Conservation (phyloP, 2,888 invertebrate genomes). For the Desoria tigrina region DNA sequence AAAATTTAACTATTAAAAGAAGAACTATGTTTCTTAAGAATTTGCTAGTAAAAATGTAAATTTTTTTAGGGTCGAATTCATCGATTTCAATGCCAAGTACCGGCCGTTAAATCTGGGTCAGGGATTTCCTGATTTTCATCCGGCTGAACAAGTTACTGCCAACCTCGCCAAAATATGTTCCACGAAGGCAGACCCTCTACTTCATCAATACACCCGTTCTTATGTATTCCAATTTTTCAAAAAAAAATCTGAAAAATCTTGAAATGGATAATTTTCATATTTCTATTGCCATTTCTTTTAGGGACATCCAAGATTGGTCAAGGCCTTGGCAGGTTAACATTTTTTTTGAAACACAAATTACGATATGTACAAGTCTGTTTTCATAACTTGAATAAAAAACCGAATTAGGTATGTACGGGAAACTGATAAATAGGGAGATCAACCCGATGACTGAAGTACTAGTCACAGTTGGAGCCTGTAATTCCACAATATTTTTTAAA, state of each 20-base stretch:
- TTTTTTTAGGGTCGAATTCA: conserved; percentile 27
- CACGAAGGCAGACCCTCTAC: conserved; percentile 7
- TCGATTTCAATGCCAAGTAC: conserved; percentile 29
- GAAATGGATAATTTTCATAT: no score
- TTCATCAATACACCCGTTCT: conserved; percentile 28
- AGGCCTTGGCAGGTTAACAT: conserved; percentile 75
- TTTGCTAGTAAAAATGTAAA: not conserved
- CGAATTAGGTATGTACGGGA: conserved; percentile 84
- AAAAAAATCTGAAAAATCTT: not conserved
- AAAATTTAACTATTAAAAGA: no score
- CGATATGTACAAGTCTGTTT: no score
- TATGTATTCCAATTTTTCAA: conserved; percentile 20
- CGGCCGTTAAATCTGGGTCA: conserved; percentile 28
- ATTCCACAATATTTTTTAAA: no score
- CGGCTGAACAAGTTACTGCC: conserved; percentile 24
- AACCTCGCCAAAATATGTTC: conserved; percentile 26
- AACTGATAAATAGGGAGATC: conserved; percentile 70
- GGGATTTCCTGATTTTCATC: conserved; percentile 32
- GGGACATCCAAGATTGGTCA: conserved; percentile 88
- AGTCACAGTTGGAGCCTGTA: conserved; percentile 84
- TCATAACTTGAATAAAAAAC: no score
- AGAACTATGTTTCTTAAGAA: not conserved
- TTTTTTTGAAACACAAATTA: no score
- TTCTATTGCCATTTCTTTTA: no score
- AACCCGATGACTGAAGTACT: conserved; percentile 83